Conservation (phyloP, 1,140 invertebrate genomes). For the Fopius arisanus region DNA sequence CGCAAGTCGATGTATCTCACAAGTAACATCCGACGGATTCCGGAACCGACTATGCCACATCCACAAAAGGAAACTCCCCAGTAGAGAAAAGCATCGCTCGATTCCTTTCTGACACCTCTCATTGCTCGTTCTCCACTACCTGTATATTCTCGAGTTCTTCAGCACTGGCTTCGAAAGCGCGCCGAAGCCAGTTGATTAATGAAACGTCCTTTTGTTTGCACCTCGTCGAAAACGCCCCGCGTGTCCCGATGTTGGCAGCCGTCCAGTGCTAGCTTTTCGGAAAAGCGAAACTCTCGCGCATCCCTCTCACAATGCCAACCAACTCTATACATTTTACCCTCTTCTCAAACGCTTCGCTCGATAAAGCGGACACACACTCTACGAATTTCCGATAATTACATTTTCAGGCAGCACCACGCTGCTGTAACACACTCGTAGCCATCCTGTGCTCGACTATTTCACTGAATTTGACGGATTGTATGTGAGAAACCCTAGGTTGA, state of each 20-base stretch:
- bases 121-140: neutral
- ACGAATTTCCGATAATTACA: constrained; percentile 27
- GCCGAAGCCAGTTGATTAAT: constrained; percentile 23
- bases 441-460: neutral
- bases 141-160: neutral
- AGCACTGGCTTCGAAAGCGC: neutral
- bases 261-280: constrained; percentile 16
- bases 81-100: neutral
- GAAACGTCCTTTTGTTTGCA: constrained; percentile 27
- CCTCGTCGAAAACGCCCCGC: constrained; percentile 9
- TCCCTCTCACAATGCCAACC: neutral
- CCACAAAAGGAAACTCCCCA: neutral
- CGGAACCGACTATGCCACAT: neutral
- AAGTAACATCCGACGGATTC: neutral
- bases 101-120: constrained; percentile 6
- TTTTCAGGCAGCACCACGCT: neutral
- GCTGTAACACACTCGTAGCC: neutral
- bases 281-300: constrained; percentile 13
- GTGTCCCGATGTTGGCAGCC: constrained; percentile 21
- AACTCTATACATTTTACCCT: neutral
- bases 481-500: neutral
- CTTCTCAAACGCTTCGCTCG: constrained; percentile 9
- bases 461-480: neutral
- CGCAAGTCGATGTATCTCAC: constrained; percentile 1
- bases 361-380: constrained; percentile 23